These are phyloP conservation scores for Caenorhabditis inopinata DNA, from an alignment of 1,140 invertebrate genomes.

Conservation along the genomic window DNA sequence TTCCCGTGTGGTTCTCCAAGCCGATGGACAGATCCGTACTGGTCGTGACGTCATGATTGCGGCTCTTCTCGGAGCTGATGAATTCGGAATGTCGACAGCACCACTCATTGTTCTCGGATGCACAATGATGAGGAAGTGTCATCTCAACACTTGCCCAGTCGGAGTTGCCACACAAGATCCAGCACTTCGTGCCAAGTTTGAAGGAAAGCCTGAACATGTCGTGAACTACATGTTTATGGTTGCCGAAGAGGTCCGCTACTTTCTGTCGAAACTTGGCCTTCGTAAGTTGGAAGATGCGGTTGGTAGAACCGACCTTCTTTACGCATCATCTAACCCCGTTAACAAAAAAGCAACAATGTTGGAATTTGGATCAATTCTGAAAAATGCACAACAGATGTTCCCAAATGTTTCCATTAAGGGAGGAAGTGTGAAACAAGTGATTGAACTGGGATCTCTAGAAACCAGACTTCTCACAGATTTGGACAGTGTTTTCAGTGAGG, in stretches of 20 bases:
- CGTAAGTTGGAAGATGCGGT: constrained; percentile 86
- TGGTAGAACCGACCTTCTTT: constrained; percentile 85
- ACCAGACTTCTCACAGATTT: constrained; percentile 48
- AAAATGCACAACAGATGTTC: constrained; percentile 83
- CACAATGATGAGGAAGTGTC: constrained; percentile 99
- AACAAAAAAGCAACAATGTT: constrained; percentile 80
- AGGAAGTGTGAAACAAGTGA: constrained; percentile 79
- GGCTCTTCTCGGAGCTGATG: constrained; percentile 90
- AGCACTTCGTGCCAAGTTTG: constrained; percentile 88
- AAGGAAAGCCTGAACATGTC: constrained; percentile 93
- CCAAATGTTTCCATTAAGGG: constrained; percentile 87
- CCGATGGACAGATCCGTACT: constrained; percentile 88
- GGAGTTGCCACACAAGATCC: constrained; percentile 98
- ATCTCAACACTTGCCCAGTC: constrained; percentile 97
- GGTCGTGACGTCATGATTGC: constrained; percentile 92
- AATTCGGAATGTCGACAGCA: constrained; percentile 91
- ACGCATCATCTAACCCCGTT: constrained; percentile 69
- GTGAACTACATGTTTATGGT: constrained; percentile 96
- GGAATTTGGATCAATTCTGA: constrained; percentile 81
- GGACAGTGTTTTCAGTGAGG: constrained; percentile 55
- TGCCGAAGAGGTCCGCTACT: constrained; percentile 82
- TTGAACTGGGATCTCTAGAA: constrained; percentile 56
- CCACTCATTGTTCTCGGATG: constrained; percentile 94
- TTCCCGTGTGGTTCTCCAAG: constrained; percentile 89
- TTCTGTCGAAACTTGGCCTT: constrained; percentile 86